A percentile compares a stretch with the other conserved stretches of the same genome.
phyloP scores from a whole-genome alignment of 2,888 invertebrate species.

The Drosophila putrida region DNA sequence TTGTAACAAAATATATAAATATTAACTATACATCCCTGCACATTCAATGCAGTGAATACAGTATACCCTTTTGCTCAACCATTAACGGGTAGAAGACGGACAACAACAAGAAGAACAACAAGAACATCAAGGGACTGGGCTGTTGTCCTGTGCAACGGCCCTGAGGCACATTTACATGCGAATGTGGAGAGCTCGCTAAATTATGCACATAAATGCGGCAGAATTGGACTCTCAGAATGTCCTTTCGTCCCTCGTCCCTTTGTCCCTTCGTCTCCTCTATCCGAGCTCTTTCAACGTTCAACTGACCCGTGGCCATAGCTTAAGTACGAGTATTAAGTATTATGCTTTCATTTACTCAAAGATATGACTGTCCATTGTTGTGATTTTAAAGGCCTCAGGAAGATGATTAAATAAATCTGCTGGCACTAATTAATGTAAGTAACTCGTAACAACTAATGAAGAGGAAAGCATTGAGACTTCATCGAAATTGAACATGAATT shows the following conservation, averaged over 20 bases:
- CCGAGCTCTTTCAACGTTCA: neutral
- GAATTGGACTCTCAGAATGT: constrained; percentile 12
- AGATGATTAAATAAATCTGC: neutral
- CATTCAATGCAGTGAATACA: neutral
- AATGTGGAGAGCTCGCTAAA: constrained; percentile 41
- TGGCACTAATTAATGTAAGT: neutral
- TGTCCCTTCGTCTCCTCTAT: neutral
- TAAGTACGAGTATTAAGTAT: constrained; percentile 4
- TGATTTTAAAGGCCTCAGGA: neutral
- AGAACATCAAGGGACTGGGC: neutral
- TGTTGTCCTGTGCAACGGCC: constrained; percentile 18
- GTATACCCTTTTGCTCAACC: neutral
- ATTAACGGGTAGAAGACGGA: neutral
- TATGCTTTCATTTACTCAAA: constrained; percentile 11
- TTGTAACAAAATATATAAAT: too few relatives aligned
- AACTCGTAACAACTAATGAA: neutral
- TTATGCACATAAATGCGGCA: constrained; percentile 54
- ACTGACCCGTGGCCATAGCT: constrained; percentile 16
- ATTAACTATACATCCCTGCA: neutral
- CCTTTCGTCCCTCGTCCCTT: neutral
- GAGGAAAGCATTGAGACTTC: neutral
- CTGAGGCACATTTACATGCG: constrained; percentile 51
- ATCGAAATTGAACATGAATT: neutral
- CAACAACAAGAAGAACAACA: neutral
- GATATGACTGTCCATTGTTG: neutral